Conservation (phyloP, 2,888 invertebrate species). For the Dione vanillae region DNA sequence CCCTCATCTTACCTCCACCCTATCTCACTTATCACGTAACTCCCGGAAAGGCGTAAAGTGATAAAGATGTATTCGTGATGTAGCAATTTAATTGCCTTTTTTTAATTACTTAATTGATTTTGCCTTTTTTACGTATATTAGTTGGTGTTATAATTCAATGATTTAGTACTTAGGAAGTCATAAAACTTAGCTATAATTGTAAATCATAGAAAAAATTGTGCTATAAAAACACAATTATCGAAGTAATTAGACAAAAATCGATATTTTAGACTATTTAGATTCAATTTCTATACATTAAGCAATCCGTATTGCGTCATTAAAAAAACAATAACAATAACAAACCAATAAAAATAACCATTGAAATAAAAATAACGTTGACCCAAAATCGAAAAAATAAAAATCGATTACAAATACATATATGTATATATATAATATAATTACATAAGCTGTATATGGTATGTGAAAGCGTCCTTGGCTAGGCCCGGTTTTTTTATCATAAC, state of each 20-base stretch:
- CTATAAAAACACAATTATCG: too few relatives aligned
- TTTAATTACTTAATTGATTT: too few relatives aligned
- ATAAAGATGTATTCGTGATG: too few relatives aligned
- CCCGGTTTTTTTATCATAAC: conserved; percentile 41
- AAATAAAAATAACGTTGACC: conserved; percentile 4
- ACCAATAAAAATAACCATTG: neutral
- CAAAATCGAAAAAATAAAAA: conserved; percentile 1
- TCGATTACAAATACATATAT: neutral
- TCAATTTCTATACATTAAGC: neutral
- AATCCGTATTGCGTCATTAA: neutral
- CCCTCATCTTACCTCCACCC: too few relatives aligned
- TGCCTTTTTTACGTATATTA: too few relatives aligned
- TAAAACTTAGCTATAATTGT: too few relatives aligned
- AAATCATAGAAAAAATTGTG: too few relatives aligned
- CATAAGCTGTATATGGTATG: conserved; percentile 29
- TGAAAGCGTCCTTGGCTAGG: conserved; percentile 45
- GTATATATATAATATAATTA: conserved; percentile 11
- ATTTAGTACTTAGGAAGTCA: too few relatives aligned
- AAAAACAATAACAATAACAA: neutral
- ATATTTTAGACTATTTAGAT: neutral
- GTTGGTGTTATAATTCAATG: too few relatives aligned
- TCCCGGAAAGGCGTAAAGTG: too few relatives aligned
- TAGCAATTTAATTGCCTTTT: too few relatives aligned
- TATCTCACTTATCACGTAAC: too few relatives aligned
- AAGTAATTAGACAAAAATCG: neutral